Conservation (phyloP, 2,888 invertebrate genomes). For the Drosophila parthenogenetica region DNA sequence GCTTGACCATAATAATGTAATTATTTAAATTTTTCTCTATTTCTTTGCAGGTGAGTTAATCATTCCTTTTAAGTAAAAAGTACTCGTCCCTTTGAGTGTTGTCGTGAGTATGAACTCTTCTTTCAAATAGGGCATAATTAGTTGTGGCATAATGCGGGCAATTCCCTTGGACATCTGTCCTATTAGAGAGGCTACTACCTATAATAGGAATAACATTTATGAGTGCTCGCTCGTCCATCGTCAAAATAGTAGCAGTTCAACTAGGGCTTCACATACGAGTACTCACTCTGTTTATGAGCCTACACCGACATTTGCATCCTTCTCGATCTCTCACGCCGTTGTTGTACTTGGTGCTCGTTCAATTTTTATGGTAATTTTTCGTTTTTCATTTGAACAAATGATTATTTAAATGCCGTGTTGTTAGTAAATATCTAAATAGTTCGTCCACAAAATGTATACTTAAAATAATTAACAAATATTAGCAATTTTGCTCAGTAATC, state of each 20-base stretch:
- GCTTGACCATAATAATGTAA: slow-evolving; percentile 58
- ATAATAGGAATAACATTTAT: slow-evolving; percentile 35
- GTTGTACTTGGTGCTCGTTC: slow-evolving; percentile 16
- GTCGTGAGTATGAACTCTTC: slow-evolving; percentile 66
- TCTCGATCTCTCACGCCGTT: neutral
- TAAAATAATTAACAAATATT: no score
- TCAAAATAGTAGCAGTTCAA: slow-evolving; percentile 26
- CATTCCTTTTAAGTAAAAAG: slow-evolving; percentile 52
- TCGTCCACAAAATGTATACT: no score
- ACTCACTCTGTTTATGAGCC: slow-evolving; percentile 26
- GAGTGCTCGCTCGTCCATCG: slow-evolving; percentile 27
- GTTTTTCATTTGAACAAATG: slow-evolving; percentile 71
- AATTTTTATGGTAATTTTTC: slow-evolving; percentile 37
- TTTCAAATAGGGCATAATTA: slow-evolving; percentile 54
- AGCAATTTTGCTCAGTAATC: no score
- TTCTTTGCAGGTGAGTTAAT: slow-evolving; percentile 74
- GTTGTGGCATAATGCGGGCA: slow-evolving; percentile 34
- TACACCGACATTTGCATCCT: slow-evolving; percentile 12
- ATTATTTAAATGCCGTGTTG: neutral
- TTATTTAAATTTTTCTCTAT: slow-evolving; percentile 62
- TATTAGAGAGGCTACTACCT: slow-evolving; percentile 30
- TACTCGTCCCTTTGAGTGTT: slow-evolving; percentile 52
- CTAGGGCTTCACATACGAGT: slow-evolving; percentile 31
- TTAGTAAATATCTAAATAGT: neutral
- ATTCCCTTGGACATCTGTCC: slow-evolving; percentile 35